Evolutionary conservation across 2,888 invertebrate genomes (phyloP).

Genomic region (Macropis europaea): DNA sequence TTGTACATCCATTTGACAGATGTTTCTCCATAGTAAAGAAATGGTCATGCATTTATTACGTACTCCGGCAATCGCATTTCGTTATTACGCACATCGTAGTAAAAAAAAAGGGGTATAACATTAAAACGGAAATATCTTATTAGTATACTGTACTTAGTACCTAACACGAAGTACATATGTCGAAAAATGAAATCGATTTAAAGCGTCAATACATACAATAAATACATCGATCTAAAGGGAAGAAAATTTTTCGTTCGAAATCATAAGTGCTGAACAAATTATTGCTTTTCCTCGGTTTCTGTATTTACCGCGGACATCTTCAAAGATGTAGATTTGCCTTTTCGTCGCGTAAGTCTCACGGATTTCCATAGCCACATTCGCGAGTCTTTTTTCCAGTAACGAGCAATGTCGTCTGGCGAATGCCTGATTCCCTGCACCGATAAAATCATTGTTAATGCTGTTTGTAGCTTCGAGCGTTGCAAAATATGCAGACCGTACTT

Average conservation of each 20-base stretch:
- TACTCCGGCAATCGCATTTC: background rate
- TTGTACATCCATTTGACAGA: background rate
- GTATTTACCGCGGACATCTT: background rate
- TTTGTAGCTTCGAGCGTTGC: background rate
- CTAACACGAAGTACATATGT: background rate
- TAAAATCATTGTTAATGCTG: conserved; percentile 58
- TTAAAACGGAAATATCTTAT: background rate
- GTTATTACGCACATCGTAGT: background rate
- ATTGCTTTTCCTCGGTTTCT: conserved; percentile 7
- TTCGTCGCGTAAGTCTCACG: conserved; percentile 58
- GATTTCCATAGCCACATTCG: conserved; percentile 85
- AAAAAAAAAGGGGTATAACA: background rate
- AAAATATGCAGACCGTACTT: conserved; percentile 58
- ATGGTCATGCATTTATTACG: background rate
- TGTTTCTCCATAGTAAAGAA: background rate
- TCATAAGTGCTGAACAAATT: background rate
- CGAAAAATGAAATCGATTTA: conserved; percentile 20
- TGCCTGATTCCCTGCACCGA: conserved; percentile 81
- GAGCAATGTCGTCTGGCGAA: conserved; percentile 82
- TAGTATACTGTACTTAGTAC: background rate
- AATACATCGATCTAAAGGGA: conserved; percentile 1
- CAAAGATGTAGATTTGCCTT: background rate
- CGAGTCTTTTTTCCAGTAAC: conserved; percentile 87
- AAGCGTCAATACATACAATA: background rate
- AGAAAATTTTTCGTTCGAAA: background rate